Percentiles rank a stretch among this genome's conserved stretches.
phyloP scores from a whole-genome alignment of 2,888 invertebrate genomes.

The Orchesella flavescens region DNA sequence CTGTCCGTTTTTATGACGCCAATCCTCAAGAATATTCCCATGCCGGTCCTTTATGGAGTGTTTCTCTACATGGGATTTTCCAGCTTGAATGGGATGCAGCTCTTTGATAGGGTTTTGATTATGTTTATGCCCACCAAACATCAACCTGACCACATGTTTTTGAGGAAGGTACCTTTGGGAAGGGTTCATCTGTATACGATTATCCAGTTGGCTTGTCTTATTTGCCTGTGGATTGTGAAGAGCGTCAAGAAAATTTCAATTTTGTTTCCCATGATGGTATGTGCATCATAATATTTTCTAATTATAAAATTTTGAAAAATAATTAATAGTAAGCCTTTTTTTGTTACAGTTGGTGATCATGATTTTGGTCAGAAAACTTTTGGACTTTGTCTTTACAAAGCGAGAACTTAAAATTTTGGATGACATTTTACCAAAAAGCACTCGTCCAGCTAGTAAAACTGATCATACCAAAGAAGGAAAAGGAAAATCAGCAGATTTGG shows the following conservation, averaged over 20 bases:
- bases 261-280: conserved; percentile 78
- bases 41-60: conserved; percentile 78
- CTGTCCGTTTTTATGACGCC: conserved; percentile 77
- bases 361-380: conserved; percentile 76
- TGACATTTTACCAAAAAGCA: conserved; percentile 76
- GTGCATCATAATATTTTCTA: conserved; percentile 56
- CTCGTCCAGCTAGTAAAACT: not conserved
- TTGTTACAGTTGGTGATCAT: conserved; percentile 30
- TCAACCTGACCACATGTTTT: conserved; percentile 78
- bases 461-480: not conserved
- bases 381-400: conserved; percentile 77
- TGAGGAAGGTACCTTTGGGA: conserved; percentile 77
- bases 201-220: conserved; percentile 76
- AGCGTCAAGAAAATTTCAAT: conserved; percentile 77
- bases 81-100: conserved; percentile 77
- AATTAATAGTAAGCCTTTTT: not conserved
- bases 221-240: conserved; percentile 76
- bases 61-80: conserved; percentile 78
- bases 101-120: conserved; percentile 77
- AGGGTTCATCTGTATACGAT: conserved; percentile 77
- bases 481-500: not conserved
- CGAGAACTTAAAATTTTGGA: conserved; percentile 77
- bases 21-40: conserved; percentile 76
- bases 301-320: not conserved
- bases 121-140: conserved; percentile 79